These are phyloP conservation scores for Napeogenes inachia DNA, from an alignment of 2,888 invertebrate genomes.

Conservation along the genomic window DNA sequence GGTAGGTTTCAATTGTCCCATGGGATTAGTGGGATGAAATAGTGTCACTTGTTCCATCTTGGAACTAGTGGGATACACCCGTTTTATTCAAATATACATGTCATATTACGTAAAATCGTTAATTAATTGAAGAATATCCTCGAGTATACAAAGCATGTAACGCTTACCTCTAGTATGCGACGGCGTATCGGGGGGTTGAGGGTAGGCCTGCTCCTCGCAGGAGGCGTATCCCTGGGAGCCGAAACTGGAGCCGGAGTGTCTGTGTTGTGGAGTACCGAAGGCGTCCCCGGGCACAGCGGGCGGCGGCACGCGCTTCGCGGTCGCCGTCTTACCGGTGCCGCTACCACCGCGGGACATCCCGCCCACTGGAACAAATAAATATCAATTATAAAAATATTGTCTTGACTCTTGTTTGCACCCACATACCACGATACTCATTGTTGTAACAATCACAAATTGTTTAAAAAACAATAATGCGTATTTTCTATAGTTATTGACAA, in stretches of 20 bases:
- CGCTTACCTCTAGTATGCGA: conserved; percentile 75
- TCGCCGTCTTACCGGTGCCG: conserved; percentile 85
- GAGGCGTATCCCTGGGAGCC: conserved; percentile 87
- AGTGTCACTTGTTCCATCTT: too few species aligned
- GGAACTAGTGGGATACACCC: too few species aligned
- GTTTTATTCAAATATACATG: too few species aligned
- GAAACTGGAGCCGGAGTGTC: conserved; percentile 88
- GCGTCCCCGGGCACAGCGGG: conserved; percentile 90
- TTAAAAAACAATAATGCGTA: too few species aligned
- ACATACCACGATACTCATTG: neutral
- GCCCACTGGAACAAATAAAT: conserved; percentile 81
- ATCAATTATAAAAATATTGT: conserved; percentile 2
- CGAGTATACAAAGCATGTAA: neutral
- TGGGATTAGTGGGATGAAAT: too few species aligned
- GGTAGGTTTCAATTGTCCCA: too few species aligned
- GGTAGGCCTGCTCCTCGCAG: conserved; percentile 84
- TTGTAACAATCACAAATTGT: too few species aligned
- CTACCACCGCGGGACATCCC: conserved; percentile 89
- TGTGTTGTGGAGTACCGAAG: conserved; percentile 77
- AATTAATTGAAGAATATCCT: too few species aligned
- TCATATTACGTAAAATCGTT: too few species aligned
- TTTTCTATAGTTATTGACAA: too few species aligned
- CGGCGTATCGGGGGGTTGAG: conserved; percentile 79
- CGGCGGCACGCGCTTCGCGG: conserved; percentile 94
- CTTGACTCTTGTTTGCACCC: neutral